Base-by-base conservation (phyloP, 1,140 invertebrate genomes). In the Batillaria attramentaria region DNA sequence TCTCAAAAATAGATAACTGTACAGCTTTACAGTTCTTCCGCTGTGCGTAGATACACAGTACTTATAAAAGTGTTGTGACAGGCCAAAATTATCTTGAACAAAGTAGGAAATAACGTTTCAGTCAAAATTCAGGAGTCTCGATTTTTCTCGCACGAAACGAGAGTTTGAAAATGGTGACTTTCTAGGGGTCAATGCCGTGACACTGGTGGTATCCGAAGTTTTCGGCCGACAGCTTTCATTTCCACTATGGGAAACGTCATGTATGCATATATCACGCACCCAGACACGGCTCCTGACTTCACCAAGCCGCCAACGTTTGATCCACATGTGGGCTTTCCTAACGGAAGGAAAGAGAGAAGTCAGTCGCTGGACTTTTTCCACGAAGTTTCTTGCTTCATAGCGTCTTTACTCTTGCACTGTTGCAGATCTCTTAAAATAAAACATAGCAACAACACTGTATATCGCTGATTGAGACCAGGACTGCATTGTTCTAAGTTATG, bases 321-420 rank as follows among this genome's bases (percentile, higher is more conserved):
- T 92, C 94, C 94, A 5, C 86, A 94, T 73, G 92, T 93, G 85
- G 97, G 96, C 43, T 97, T 97, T 92, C 86, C 92, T 37, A 92
- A 93, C 76, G 93, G 94, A 50, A 92, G 96, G 85, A 95, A 96
- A 92, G 90, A 93, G 87, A 93, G 96, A 84, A 94, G 95, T 94
- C 93, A 86, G 76, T 77, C n/a, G 8, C 35, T 46, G n/a, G n/a
- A n/a, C n/a, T n/a, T n/a, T n/a, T n/a, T n/a, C n/a, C n/a, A n/a
- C n/a, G n/a, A n/a, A n/a, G n/a, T n/a, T n/a, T n/a, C n/a, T n/a
- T n/a, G n/a, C n/a, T n/a, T n/a, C n/a, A n/a, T n/a, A n/a, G n/a
- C n/a, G n/a, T n/a, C n/a, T n/a, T n/a, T n/a, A n/a, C n/a, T n/a
- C n/a, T n/a, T n/a, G n/a, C n/a, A n/a, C n/a, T n/a, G n/a, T n/a